These are phyloP conservation scores for Catharus ustulatus DNA, from an alignment of 2,797 vertebrate species.

Conservation along the genomic window DNA sequence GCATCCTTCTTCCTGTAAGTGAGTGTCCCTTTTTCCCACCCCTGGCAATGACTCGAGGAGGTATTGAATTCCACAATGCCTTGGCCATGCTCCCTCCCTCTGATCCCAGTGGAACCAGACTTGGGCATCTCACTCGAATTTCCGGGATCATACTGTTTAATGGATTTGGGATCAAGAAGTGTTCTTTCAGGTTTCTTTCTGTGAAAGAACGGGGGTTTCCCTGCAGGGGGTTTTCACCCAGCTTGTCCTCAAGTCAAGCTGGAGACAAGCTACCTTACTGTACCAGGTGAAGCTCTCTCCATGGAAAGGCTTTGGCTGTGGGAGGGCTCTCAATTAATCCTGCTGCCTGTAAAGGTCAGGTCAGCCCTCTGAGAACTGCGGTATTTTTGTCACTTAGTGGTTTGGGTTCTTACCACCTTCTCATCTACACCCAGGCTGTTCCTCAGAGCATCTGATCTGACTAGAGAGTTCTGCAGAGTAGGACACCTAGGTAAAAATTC, in stretches of 20 bases:
- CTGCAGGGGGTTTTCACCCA: background rate
- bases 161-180: background rate
- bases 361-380: background rate
- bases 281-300: background rate
- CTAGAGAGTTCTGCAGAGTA: background rate
- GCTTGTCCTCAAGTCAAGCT: background rate
- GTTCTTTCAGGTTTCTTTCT: background rate
- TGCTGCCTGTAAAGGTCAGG: background rate
- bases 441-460: background rate
- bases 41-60: background rate
- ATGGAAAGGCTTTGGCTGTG: background rate
- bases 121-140: background rate
- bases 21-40: background rate
- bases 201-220: no score
- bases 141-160: background rate
- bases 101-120: background rate
- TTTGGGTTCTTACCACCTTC: background rate
- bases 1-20: background rate
- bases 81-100: background rate
- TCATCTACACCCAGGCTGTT: background rate
- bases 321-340: background rate
- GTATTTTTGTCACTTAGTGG: background rate
- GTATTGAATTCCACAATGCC: background rate
- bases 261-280: no score
- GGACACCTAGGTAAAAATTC: background rate